Base-by-base conservation (phyloP, 2,888 invertebrate genomes). In the Luffia ferchaultella region DNA sequence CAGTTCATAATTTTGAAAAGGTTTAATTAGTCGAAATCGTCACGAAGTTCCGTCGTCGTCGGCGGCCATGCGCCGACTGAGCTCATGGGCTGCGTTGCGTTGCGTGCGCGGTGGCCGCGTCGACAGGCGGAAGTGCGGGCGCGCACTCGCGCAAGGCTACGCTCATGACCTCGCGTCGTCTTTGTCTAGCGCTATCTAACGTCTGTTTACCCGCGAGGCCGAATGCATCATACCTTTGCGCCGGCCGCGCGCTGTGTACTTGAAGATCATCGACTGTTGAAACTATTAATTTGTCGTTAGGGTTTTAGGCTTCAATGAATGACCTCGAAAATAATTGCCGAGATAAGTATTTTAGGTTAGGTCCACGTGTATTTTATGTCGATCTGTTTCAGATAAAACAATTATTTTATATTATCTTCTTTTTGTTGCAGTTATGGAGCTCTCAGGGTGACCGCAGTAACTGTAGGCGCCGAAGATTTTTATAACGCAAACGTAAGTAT, bases 91-190 rank as follows among this genome's bases (percentile, higher is more conserved):
- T 16, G 9, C 9, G 19, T 17, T 17, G 9, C 17, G 46, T 18
- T 46, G 18, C 52, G 50, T 42, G 49, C 74, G 70, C 65, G 67
- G 70, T 76, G 69, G 73, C 74, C 65, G 67, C 70, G 76, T 70
- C 43, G 41, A 18, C n/a, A 49, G 49, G 43, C 43, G 48, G 48
- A 49, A 43, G 49, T 65, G 68, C 70, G 75, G 70, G 65, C 70
- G 72, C 75, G 74, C 76, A 73, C 77, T 73, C 76, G 77, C 77
- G 71, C 82, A 82, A 82, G 80, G 82, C 82, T 82, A 71, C 76
- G 80, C 79, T 82, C 82, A 72, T 80, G 82, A 82, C 82, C 82
- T 82, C 82, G 82, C 78, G 60, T 70, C 76, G 80, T 79, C 80
- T 82, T 80, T 82, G 82, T 82, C 82, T 82, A 80, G 76, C 70